phyloP scores from a whole-genome alignment of 2,797 vertebrate species.

The Clarias pachynema region DNA sequence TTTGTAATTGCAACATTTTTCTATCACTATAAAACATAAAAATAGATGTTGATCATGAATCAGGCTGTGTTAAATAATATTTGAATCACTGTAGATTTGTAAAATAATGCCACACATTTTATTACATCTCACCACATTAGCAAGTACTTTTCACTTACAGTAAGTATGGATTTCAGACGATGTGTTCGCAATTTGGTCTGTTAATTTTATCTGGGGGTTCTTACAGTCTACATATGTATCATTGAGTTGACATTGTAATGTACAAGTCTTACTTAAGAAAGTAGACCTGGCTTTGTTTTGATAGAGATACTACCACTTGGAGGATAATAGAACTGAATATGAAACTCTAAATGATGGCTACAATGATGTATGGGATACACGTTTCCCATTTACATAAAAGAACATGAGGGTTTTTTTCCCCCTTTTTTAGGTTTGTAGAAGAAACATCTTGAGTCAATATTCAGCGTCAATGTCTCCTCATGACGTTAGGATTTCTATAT shows the following conservation, averaged over 20 bases:
- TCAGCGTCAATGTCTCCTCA: neutral
- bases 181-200: neutral
- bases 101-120: constrained; percentile 14
- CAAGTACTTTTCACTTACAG: neutral
- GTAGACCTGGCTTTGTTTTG: constrained; percentile 1
- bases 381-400: constrained; percentile 16
- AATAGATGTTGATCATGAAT: constrained; percentile 27
- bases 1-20: constrained; percentile 41
- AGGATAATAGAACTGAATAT: constrained; percentile 11
- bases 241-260: constrained; percentile 23
- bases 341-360: neutral
- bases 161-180: constrained; percentile 3
- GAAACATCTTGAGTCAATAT: neutral
- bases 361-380: neutral
- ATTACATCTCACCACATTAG: constrained; percentile 9
- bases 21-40: constrained; percentile 14
- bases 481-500: constrained; percentile 10
- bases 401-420: neutral
- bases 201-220: neutral
- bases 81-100: constrained; percentile 21
- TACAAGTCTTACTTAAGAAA: neutral
- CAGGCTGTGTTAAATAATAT: constrained; percentile 12
- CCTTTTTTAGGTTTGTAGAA: constrained; percentile 14
- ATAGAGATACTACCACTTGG: neutral
- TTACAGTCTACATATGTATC: neutral